Evolutionary conservation across 2,113 vertebrate genomes (phyloP), one percentile per base, ranked within the genome.

Genomic region (Phalacrocorax brasilianus): DNA sequence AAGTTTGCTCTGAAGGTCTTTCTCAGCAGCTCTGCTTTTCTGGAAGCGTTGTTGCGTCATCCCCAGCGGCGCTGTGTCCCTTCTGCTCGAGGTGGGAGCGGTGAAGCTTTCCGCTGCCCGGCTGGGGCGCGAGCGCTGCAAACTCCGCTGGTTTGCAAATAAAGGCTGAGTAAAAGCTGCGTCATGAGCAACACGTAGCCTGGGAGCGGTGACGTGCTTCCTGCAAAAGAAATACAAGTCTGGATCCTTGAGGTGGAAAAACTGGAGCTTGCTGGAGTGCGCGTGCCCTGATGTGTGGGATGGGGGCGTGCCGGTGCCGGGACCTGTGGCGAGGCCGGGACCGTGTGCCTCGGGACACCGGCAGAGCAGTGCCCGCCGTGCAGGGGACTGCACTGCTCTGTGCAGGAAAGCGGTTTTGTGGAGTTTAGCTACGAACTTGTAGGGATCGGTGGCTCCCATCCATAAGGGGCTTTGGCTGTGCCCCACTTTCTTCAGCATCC

Each of bases 291-390:
- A 17, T 3, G 4, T 1, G 21, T 5, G 65, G 67, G 22, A 33
- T 1, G 7, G 44, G 21, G 49, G 40, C 0, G 0, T 38, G 76
- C 65, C 38, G 66, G 59, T 0, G 0, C 45, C 1, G 58, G 26
- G 24, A 22, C 16, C 19, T 2, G 1, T 28, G 52, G 53, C 1
- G 4, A 32, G 15, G 18, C 18, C 9, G 9, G 23, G 85, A 17
- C 28, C 0, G 0, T 6, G 50, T n/a, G 22, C 61, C 6, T 0
- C 3, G 8, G 73, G 55, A 27, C 45, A 3, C 12, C 0, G 3
- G 17, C 53, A 42, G 75, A 35, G 44, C 21, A 6, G 23, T 50
- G 9, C 44, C 2, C 0, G 1, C 24, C 2, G 0, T 7, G 12
- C 4, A 4, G 42, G 44, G 45, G 21, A 33, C 20, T 0, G 1